Evolutionary conservation across 2,797 vertebrate genomes (phyloP).

Genomic region (Sparus aurata): DNA sequence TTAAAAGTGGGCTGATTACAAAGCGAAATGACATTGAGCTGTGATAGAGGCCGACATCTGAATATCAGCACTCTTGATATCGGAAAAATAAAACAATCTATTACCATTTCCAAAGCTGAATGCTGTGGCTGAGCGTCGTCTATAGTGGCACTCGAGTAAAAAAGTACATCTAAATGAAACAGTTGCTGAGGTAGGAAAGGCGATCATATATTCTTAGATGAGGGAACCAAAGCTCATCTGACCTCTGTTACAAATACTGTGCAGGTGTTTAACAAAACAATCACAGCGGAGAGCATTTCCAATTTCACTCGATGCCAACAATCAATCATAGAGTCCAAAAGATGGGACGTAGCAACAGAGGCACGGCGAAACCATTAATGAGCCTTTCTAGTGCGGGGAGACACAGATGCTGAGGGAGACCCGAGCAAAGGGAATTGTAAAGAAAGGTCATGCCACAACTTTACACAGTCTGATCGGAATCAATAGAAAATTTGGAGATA

Average conservation of each 20-base stretch:
- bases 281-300: constrained; percentile 79
- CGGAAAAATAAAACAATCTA: constrained; percentile 26
- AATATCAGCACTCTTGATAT: constrained; percentile 44
- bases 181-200: constrained; percentile 58
- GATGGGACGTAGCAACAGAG: constrained; percentile 79
- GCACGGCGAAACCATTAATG: constrained; percentile 78
- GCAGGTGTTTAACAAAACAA: constrained; percentile 82
- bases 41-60: constrained; percentile 36
- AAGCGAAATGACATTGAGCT: constrained; percentile 40
- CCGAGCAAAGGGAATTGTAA: constrained; percentile 70
- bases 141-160: constrained; percentile 22
- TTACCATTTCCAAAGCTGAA: constrained; percentile 23
- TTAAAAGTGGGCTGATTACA: constrained; percentile 60
- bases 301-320: constrained; percentile 79
- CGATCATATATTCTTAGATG: constrained; percentile 65
- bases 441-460: constrained; percentile 86
- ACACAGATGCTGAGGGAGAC: constrained; percentile 78
- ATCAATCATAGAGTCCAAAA: constrained; percentile 81
- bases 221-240: constrained; percentile 48
- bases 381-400: constrained; percentile 69
- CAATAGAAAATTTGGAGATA: constrained; percentile 85
- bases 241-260: constrained; percentile 78
- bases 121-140: constrained; percentile 11
- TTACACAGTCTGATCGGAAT: constrained; percentile 85
- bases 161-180: constrained; percentile 57